phyloP scores from a whole-genome alignment of 1,140 invertebrate species.

The Bombus difficillimus region DNA sequence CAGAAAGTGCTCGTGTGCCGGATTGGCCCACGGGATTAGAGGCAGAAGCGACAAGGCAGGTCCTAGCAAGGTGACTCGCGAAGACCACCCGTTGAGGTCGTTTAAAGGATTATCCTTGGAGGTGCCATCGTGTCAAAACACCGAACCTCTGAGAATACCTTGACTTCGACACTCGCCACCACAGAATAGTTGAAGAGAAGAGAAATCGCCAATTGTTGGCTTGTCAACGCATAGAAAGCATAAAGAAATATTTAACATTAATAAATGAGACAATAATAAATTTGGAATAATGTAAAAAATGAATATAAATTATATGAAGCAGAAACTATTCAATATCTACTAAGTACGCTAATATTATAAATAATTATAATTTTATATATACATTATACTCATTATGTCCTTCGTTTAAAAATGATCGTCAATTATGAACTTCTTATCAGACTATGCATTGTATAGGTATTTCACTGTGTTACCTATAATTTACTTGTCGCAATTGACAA shows the following conservation, averaged over 20 bases:
- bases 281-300: neutral
- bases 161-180: conserved; percentile 68
- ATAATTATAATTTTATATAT: neutral
- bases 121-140: conserved; percentile 81
- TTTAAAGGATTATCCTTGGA: conserved; percentile 80
- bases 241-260: neutral
- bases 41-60: conserved; percentile 55
- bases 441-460: neutral
- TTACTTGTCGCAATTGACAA: neutral
- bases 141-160: conserved; percentile 65
- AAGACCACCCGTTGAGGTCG: conserved; percentile 74
- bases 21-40: conserved; percentile 70
- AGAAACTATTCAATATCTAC: neutral
- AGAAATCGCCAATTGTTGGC: neutral
- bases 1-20: conserved; percentile 51
- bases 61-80: conserved; percentile 64
- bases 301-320: neutral
- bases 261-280: neutral
- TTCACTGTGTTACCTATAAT: neutral
- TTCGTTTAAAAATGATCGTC: neutral
- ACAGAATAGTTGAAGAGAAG: neutral
- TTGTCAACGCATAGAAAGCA: neutral
- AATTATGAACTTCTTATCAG: neutral
- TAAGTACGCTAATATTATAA: neutral
- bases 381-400: neutral